Base-by-base conservation (phyloP, 1,140 invertebrate species). In the Drosophila tsacasi region DNA sequence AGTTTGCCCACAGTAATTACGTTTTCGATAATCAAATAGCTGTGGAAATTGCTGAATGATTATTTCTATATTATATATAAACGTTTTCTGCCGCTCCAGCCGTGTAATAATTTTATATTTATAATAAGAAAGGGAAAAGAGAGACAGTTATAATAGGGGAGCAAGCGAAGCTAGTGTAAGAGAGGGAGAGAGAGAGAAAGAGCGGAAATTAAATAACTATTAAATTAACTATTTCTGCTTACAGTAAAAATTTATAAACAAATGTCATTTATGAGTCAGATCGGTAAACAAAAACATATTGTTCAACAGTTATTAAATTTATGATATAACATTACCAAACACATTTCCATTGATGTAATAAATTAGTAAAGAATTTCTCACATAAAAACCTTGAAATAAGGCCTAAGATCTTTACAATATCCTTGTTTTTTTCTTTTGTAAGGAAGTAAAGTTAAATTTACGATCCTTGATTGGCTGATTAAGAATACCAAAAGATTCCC, bases 1-100 rank as follows among this genome's bases (percentile, higher is more conserved):
- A 61, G 57, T 60, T 73, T 72, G 54, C n/a, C 3, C 21, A 19
- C 8, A 35, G 25, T n/a, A 54, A 63, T 64, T 40, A 57, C 35
- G 54, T 25, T 57, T 32, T 44, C 30, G 63, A 42, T 66, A 44
- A 42, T 30, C 21, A 35, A 65, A 66, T 44, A 66, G 15, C 58
- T 42, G 57, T 19, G 23, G 12, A 59, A 44, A 44, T n/a, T 59
- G 37, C 37, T 59, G 23, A 59, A 39, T 39, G 46, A 39, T 25
- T 25, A 39, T n/a, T n/a, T n/a, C n/a, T n/a, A n/a, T n/a, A n/a
- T n/a, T n/a, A n/a, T n/a, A n/a, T n/a, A n/a, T n/a, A n/a, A n/a
- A n/a, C n/a, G n/a, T n/a, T n/a, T n/a, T n/a, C n/a, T n/a, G n/a
- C n/a, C n/a, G n/a, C n/a, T n/a, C n/a, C n/a, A n/a, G n/a, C n/a